Evolutionary conservation across 2,797 vertebrate genomes (phyloP).

Genomic region (Gallinago nigripennis): DNA sequence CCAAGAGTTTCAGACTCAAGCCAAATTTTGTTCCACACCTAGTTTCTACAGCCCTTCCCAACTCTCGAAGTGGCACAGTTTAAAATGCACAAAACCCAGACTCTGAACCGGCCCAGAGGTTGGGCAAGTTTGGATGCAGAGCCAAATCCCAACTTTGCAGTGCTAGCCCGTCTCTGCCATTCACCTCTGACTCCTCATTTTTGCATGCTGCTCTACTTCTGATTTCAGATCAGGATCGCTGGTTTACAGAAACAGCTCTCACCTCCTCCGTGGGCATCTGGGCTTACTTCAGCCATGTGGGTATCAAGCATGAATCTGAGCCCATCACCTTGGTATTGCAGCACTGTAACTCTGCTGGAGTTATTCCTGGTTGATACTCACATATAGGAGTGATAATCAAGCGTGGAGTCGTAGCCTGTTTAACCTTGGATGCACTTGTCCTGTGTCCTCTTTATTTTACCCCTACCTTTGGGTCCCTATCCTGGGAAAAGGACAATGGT

Average conservation of each 20-base stretch:
- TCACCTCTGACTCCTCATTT: neutral
- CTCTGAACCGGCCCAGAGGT: neutral
- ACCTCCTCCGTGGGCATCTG: neutral
- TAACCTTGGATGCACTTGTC: neutral
- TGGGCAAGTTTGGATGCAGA: neutral
- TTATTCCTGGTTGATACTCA: neutral
- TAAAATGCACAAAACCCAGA: neutral
- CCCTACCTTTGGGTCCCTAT: neutral
- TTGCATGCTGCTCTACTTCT: neutral
- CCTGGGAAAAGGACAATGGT: neutral
- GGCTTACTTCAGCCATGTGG: neutral
- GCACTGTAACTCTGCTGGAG: neutral
- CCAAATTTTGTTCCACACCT: neutral
- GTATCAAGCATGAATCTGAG: neutral
- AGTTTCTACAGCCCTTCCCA: neutral
- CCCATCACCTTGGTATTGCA: neutral
- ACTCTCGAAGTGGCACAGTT: neutral
- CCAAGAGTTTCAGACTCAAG: neutral
- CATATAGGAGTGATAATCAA: neutral
- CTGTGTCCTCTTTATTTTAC: neutral
- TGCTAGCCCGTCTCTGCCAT: neutral
- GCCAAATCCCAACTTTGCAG: neutral
- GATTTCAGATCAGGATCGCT: neutral
- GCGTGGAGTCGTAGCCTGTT: rapidly evolving
- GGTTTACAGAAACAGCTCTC: neutral